phyloP scores from a whole-genome alignment of 2,888 invertebrate species.

The Apamea anceps region DNA sequence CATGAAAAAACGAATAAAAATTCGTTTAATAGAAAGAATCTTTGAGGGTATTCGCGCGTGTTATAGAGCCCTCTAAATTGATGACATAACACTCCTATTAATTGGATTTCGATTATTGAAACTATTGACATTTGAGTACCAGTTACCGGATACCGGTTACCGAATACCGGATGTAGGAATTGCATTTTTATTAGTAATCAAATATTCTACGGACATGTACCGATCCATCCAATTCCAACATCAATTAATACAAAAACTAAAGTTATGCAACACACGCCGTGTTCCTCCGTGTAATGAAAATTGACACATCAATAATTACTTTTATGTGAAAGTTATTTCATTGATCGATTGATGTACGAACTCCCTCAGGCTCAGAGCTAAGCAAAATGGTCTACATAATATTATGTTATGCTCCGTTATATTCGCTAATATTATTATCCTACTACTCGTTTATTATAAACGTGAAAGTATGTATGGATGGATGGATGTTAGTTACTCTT shows the following conservation, averaged over 20 bases:
- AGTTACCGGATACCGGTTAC: not conserved
- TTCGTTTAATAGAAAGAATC: not conserved
- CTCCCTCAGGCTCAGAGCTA: constrained; percentile 1
- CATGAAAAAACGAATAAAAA: not conserved
- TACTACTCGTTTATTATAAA: too few species aligned
- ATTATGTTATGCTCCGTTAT: too few species aligned
- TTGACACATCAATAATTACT: constrained; percentile 49
- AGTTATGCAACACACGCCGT: constrained; percentile 46
- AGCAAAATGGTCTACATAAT: not conserved
- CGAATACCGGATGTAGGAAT: too few species aligned
- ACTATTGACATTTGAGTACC: not conserved
- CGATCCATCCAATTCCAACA: constrained; percentile 21
- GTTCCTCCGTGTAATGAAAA: constrained; percentile 49
- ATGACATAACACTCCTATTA: not conserved
- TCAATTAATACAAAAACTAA: constrained; percentile 42
- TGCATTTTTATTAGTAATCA: not conserved
- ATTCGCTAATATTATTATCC: not conserved
- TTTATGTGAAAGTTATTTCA: constrained; percentile 44
- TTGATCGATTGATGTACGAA: constrained; percentile 42
- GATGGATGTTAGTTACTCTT: too few species aligned
- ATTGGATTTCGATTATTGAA: not conserved
- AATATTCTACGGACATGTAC: not conserved
- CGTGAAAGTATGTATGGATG: too few species aligned
- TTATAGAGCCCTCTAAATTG: not conserved
- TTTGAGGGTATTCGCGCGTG: not conserved